phyloP scores from a whole-genome alignment of 2,113 vertebrate genomes.

The Regulus satrapa region DNA sequence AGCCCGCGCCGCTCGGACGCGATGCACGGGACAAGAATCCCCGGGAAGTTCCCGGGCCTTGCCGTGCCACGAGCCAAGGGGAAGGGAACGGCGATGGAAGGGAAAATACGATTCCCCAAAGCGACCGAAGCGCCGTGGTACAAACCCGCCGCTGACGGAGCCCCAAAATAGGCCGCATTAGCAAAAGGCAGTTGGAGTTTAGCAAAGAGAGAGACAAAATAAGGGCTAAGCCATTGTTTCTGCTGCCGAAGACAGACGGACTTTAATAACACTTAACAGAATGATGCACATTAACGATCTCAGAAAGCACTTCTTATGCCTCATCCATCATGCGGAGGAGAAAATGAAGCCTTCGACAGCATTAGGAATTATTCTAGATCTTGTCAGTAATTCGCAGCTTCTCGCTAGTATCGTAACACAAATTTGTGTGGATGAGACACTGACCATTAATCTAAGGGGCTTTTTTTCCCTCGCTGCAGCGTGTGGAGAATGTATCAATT shows the following conservation, averaged over 20 bases:
- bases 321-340: conserved; percentile 77
- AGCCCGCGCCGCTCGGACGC: not conserved
- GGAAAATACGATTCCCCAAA: not conserved
- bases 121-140: not conserved
- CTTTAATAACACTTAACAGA: conserved; percentile 83
- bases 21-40: not conserved
- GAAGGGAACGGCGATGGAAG: not conserved
- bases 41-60: not conserved
- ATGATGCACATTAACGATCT: conserved; percentile 80
- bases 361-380: conserved; percentile 83
- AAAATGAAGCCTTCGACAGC: conserved; percentile 81
- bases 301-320: conserved; percentile 77
- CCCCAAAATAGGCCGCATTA: not conserved
- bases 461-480: conserved; percentile 45
- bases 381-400: conserved; percentile 81
- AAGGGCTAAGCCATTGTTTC: conserved; percentile 69
- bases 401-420: conserved; percentile 76
- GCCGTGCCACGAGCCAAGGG: not conserved
- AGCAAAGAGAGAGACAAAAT: conserved; percentile 53
- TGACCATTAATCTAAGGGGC: conserved; percentile 78
- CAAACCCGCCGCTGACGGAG: not conserved
- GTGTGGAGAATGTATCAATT: conserved; percentile 73
- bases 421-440: conserved; percentile 73
- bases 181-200: conserved; percentile 9
- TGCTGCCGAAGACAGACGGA: conserved; percentile 75